phyloP scores from a whole-genome alignment of 2,888 invertebrate species.

The Tetragnatha montana region DNA sequence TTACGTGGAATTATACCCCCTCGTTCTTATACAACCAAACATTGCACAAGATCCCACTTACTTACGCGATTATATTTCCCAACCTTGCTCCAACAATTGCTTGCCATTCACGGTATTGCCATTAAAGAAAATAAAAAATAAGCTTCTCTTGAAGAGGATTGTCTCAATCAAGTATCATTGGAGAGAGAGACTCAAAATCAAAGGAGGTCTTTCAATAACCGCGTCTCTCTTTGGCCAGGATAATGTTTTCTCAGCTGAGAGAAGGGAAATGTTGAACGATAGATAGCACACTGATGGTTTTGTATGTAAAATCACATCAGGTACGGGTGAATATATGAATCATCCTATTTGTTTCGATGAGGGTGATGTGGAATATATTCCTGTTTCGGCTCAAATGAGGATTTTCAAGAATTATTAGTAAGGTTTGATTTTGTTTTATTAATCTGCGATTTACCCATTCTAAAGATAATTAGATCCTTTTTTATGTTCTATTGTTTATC shows the following conservation, averaged over 20 bases:
- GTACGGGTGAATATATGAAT: not conserved
- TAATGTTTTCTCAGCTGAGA: not conserved
- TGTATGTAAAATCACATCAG: not conserved
- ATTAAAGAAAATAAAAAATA: not conserved
- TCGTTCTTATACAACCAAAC: too few species aligned
- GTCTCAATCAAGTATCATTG: not conserved
- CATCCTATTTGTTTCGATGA: not conserved
- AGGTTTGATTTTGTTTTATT: too few species aligned
- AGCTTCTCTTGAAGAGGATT: not conserved
- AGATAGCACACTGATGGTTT: not conserved
- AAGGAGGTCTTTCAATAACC: not conserved
- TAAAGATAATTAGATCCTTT: too few species aligned
- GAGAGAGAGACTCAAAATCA: not conserved
- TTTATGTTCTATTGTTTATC: too few species aligned
- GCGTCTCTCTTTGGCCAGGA: not conserved
- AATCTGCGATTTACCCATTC: too few species aligned
- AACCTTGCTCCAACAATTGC: not conserved
- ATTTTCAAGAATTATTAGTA: not conserved
- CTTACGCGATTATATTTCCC: too few species aligned
- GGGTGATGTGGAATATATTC: too few species aligned
- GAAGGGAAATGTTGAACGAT: not conserved
- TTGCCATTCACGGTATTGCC: not conserved
- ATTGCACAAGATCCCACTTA: too few species aligned
- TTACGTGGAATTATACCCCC: too few species aligned
- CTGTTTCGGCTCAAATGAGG: too few species aligned